A percentile compares a stretch with the other conserved stretches of the same genome.
Evolutionary conservation across 2,888 invertebrate species (phyloP).

Genomic region (Lasioglossum leucozonium): DNA sequence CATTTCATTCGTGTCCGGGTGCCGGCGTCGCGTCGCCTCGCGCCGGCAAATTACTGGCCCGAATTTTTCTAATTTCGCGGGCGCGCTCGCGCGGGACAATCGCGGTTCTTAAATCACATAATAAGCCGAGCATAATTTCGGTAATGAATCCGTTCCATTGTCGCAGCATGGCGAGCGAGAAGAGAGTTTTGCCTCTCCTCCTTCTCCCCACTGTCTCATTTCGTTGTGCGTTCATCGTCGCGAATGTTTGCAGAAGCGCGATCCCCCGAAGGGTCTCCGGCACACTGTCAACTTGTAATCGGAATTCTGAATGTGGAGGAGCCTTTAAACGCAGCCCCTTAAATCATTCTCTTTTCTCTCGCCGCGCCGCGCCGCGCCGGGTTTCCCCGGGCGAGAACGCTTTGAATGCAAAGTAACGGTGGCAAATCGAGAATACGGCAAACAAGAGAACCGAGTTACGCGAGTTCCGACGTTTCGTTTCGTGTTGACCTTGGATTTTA

Average conservation of each 20-base stretch:
- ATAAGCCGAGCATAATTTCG: neutral
- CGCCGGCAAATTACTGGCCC: neutral
- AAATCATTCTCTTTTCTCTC: conserved; percentile 39
- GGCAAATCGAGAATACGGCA: conserved; percentile 15
- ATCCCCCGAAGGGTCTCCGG: neutral
- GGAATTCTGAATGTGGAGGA: conserved; percentile 24
- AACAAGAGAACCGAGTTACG: neutral
- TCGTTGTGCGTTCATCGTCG: neutral
- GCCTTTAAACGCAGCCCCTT: conserved; percentile 26
- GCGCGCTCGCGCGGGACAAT: neutral
- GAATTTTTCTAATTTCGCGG: neutral
- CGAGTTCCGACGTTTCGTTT: neutral
- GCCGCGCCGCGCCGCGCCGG: neutral
- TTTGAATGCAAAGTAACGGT: conserved; percentile 24
- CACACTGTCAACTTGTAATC: conserved; percentile 36
- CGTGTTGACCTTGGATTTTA: neutral
- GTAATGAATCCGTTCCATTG: neutral
- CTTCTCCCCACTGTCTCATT: neutral
- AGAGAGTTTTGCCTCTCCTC: neutral
- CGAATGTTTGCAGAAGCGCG: neutral
- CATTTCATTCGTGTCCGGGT: conserved; percentile 12
- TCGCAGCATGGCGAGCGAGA: neutral
- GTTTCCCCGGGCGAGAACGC: neutral
- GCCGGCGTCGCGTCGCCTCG: neutral
- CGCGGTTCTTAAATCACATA: neutral